Evolutionary conservation across 2,888 invertebrate genomes (phyloP).

Genomic region (Thymelicus sylvestris): DNA sequence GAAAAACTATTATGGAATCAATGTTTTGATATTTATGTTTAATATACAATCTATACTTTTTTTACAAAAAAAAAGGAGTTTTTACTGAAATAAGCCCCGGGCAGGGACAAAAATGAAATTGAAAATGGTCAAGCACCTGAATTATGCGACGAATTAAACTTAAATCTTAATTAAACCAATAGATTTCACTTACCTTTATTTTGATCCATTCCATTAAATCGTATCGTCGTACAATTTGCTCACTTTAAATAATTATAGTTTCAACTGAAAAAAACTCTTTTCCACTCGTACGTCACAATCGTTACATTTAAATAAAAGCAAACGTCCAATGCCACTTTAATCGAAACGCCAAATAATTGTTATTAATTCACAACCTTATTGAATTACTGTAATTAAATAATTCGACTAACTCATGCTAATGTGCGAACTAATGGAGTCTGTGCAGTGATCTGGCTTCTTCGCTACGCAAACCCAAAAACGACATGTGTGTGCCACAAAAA

Average conservation of each 20-base stretch:
- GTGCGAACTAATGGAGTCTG: conserved; percentile 82
- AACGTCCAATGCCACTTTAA: conserved; percentile 59
- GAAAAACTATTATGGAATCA: too few species aligned
- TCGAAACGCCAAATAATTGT: conserved; percentile 66
- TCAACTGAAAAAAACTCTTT: conserved; percentile 38
- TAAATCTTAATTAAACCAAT: not conserved
- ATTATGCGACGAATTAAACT: not conserved
- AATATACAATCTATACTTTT: too few species aligned
- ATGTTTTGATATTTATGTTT: too few species aligned
- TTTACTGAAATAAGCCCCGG: too few species aligned
- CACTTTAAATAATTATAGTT: conserved; percentile 39
- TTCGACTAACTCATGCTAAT: conserved; percentile 81
- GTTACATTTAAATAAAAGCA: conserved; percentile 57
- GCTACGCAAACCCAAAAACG: conserved; percentile 58
- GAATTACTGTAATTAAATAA: conserved; percentile 84
- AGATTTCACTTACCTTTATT: conserved; percentile 68
- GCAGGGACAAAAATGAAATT: too few species aligned
- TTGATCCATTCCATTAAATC: conserved; percentile 61
- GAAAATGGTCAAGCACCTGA: too few species aligned
- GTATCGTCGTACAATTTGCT: conserved; percentile 21
- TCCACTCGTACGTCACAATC: conserved; percentile 60
- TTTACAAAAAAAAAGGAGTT: too few species aligned
- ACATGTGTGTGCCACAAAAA: conserved; percentile 69
- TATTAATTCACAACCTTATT: conserved; percentile 82
- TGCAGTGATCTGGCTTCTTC: conserved; percentile 76